Percentiles rank a stretch among this genome's conserved stretches.
Conservation (phyloP, 2,113 vertebrate genomes). For the Saccopteryx bilineata region DNA sequence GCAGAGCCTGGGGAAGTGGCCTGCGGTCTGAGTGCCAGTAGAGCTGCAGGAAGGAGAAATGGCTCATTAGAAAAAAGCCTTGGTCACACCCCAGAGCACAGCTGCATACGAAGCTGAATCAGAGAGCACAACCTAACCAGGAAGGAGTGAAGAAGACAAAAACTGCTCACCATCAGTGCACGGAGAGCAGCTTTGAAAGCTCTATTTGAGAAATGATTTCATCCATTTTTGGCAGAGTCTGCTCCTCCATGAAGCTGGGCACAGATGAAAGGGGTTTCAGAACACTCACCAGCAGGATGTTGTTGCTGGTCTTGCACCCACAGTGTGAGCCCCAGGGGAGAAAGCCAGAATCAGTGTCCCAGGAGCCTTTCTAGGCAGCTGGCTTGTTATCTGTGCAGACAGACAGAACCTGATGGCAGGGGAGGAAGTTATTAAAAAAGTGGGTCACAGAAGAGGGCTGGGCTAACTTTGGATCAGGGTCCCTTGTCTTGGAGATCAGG, state of each 20-base stretch:
- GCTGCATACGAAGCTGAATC: conserved; percentile 63
- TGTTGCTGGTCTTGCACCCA: background rate
- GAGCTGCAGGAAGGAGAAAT: conserved; percentile 26
- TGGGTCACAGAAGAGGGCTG: conserved; percentile 3
- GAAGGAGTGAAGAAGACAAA: background rate
- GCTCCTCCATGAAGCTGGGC: background rate
- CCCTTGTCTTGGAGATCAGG: background rate
- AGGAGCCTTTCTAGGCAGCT: background rate
- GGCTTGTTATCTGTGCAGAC: conserved; percentile 3
- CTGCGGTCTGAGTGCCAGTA: background rate
- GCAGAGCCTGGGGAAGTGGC: conserved; percentile 3
- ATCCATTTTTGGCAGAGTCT: background rate
- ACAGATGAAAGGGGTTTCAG: background rate
- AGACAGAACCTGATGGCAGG: background rate
- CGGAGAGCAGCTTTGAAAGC: background rate
- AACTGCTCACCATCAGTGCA: background rate
- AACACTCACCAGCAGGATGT: background rate
- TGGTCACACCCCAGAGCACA: background rate
- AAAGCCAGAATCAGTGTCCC: background rate
- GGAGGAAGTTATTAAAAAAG: conserved; percentile 56
- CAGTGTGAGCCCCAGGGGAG: background rate
- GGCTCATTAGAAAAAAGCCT: conserved; percentile 30
- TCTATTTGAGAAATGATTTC: background rate
- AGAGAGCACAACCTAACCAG: conserved; percentile 21
- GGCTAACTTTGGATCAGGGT: background rate